Conservation (phyloP, 2,113 vertebrate species). For the Nothocercus nigrocapillus region DNA sequence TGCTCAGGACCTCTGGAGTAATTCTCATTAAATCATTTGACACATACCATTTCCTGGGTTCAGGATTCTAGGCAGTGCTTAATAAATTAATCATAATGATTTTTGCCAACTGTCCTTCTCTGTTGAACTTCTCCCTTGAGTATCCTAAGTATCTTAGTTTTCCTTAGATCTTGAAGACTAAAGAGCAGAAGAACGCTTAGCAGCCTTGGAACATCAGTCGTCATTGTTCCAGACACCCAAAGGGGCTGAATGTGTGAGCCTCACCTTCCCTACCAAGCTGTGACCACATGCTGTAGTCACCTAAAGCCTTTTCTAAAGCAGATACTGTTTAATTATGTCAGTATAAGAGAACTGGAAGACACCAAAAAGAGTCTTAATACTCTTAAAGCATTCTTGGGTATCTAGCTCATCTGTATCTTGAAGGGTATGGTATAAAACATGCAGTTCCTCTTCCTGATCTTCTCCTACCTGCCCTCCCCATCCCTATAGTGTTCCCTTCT, state of each 20-base stretch:
- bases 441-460: neutral
- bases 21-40: neutral
- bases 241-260: neutral
- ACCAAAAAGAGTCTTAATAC: neutral
- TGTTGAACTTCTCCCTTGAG: neutral
- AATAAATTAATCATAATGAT: neutral
- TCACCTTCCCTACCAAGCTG: neutral
- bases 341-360: neutral
- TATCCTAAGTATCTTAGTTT: neutral
- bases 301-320: neutral
- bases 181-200: neutral
- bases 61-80: neutral
- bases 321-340: neutral
- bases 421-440: neutral
- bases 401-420: neutral
- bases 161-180: neutral
- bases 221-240: neutral
- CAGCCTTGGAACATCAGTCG: neutral
- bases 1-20: neutral
- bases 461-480: neutral
- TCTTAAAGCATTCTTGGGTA: neutral
- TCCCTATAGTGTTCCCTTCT: neutral
- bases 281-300: neutral
- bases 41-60: neutral
- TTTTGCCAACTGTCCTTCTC: neutral